Base-by-base conservation (phyloP, 1,140 invertebrate genomes). In the Saccostrea glomerata region DNA sequence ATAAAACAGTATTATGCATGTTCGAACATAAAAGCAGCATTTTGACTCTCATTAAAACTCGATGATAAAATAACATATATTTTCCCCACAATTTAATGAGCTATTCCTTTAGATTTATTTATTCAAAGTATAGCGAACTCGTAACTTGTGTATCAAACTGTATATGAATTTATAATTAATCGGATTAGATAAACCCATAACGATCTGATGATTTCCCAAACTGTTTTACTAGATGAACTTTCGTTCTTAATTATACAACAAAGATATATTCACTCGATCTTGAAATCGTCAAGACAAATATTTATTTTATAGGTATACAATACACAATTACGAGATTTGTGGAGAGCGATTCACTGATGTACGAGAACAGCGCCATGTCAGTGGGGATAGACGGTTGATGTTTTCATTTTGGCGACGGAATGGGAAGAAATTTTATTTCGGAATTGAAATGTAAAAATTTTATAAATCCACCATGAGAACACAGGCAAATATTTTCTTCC, bases 251-350 rank as follows among this genome's bases (percentile, higher is more conserved):
- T 20, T 63, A 63, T 20, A 63, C n/a, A 63, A 63, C 58, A 63
- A 63, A 30, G 70, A 77, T 36, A 77, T 12, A 25, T 73, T 36
- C 25, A 77, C 70, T 30, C 30, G 70, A 77, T 77, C 70, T 77
- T 77, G 23, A 77, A 77, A 30, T 77, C 70, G 70, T 77, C 70
- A 77, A 77, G 30, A 77, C 70, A 77, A 77, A 77, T 77, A 77
- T 77, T 77, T 77, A 77, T 77, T 12, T 15, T 36, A 11, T 25
- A 77, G 11, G 70, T 30, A 30, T 77, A 77, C 70, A 77, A 77
- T 77, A 77, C 70, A 77, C 70, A 77, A 36, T 77, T 77, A 77
- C 5, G 25, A 30, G 25, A 77, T 77, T 77, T 36, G 70, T 77
- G 70, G 70, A 30, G 25, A 25, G 25, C 13, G 12, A 77, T 36